A percentile compares a stretch with the other conserved stretches of the same genome.
phyloP scores from a whole-genome alignment of 2,888 invertebrate genomes.

The Ectobius pallidus region DNA sequence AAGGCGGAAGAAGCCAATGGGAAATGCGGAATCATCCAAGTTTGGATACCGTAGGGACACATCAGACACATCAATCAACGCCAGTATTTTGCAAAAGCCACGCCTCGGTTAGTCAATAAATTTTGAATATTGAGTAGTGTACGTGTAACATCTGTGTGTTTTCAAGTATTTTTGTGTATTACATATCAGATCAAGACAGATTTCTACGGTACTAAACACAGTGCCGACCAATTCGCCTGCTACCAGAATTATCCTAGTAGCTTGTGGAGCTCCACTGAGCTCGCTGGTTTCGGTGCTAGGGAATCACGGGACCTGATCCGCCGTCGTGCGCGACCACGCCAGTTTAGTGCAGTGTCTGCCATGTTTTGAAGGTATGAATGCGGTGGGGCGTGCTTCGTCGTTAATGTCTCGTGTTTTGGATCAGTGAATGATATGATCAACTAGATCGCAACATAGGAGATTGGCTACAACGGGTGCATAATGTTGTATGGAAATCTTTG shows the following conservation, averaged over 20 bases:
- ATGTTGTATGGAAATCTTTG: conserved; percentile 38
- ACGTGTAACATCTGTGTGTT: conserved; percentile 28
- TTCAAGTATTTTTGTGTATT: conserved; percentile 29
- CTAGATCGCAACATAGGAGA: conserved; percentile 38
- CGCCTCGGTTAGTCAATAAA: conserved; percentile 44
- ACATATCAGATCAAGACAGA: conserved; percentile 3
- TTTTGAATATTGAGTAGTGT: conserved; percentile 39
- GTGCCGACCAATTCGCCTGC: conserved; percentile 6
- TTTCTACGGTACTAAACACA: background rate
- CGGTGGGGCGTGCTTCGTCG: conserved; percentile 44
- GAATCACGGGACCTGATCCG: conserved; percentile 33
- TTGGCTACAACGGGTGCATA: conserved; percentile 36
- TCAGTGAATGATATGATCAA: conserved; percentile 44
- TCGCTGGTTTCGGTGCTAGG: conserved; percentile 25
- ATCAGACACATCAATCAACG: conserved; percentile 45
- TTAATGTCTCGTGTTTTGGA: conserved; percentile 41
- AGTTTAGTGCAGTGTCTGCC: conserved; percentile 45
- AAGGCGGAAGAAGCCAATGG: conserved; percentile 46
- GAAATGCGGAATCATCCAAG: conserved; percentile 37
- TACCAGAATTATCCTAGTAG: background rate
- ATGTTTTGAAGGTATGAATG: conserved; percentile 43
- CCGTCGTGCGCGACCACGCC: conserved; percentile 41
- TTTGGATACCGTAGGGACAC: conserved; percentile 39
- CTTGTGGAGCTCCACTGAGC: background rate
- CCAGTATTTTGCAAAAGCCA: conserved; percentile 45